phyloP scores from a whole-genome alignment of 2,888 invertebrate species.

The Mesorhabditis sp. region DNA sequence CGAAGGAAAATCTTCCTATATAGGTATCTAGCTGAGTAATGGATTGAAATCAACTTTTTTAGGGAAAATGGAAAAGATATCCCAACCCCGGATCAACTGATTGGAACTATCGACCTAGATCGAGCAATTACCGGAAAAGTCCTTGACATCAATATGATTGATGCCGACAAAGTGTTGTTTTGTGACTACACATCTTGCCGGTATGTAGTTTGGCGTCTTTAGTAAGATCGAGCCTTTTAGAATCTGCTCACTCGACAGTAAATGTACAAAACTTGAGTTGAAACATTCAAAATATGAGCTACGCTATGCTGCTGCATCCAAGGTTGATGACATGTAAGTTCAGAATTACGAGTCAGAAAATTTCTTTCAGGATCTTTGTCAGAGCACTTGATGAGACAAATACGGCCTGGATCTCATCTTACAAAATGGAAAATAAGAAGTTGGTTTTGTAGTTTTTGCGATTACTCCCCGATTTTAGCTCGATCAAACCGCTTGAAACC shows the following conservation, averaged over 20 bases:
- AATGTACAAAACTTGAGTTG: background rate
- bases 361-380: background rate
- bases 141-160: background rate
- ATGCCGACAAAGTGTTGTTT: background rate
- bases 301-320: background rate
- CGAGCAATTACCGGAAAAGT: background rate
- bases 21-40: background rate
- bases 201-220: background rate
- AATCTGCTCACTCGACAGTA: background rate
- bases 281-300: background rate
- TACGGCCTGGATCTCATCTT: slow-evolving; percentile 2
- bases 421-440: background rate
- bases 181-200: background rate
- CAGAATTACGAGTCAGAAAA: background rate
- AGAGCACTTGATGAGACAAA: background rate
- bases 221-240: background rate
- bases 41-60: background rate
- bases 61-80: background rate
- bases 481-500: background rate
- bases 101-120: background rate
- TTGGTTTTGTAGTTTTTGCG: background rate
- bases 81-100: background rate
- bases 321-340: background rate
- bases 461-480: background rate
- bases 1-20: background rate